Evolutionary conservation across 2,113 vertebrate species (phyloP).

Genomic region (Balaeniceps rex): DNA sequence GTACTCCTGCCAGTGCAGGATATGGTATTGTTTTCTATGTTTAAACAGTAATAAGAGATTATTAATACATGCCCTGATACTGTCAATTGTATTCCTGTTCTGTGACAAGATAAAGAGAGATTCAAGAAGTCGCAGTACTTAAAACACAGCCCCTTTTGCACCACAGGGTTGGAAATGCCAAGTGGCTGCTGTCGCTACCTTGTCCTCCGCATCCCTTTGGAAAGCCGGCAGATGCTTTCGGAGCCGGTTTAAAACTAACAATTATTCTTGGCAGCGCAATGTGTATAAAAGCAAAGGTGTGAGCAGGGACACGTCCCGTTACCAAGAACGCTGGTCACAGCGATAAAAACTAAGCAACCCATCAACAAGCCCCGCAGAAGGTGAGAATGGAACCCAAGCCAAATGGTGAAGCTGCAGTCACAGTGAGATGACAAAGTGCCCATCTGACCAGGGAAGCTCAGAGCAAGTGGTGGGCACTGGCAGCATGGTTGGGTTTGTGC

Average conservation of each 20-base stretch:
- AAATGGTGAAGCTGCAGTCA: neutral
- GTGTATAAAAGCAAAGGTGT: neutral
- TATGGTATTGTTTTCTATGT: neutral
- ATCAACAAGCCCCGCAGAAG: neutral
- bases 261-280: neutral
- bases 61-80: neutral
- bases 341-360: neutral
- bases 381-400: neutral
- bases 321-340: neutral
- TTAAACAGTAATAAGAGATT: neutral
- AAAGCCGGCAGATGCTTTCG: neutral
- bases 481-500: fast-evolving
- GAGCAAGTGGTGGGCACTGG: neutral
- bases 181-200: neutral
- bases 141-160: neutral
- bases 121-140: neutral
- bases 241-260: neutral
- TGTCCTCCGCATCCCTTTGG: neutral
- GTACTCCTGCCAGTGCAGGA: neutral
- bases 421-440: neutral
- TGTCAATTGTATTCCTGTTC: neutral
- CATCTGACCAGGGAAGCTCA: neutral
- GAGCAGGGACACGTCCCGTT: neutral
- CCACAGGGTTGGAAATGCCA: neutral
- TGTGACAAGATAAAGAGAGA: neutral